Evolutionary conservation across 2,797 vertebrate species (phyloP), one percentile per base, ranked within the genome.

Genomic region (Pseudotriccus pelzelni): DNA sequence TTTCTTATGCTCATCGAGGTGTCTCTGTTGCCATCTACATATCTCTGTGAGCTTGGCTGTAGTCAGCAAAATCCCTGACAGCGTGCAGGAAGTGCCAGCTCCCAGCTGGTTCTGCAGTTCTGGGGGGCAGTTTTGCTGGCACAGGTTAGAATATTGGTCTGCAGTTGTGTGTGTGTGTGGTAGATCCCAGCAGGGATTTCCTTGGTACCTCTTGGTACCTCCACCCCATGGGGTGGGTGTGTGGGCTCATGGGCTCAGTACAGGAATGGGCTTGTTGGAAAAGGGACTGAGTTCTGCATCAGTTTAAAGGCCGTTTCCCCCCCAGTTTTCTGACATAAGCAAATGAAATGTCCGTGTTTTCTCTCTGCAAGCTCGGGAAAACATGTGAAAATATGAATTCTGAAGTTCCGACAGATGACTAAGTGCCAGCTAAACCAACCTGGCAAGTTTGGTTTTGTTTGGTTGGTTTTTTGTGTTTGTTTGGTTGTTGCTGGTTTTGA

Each of bases 201-300:
- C 52, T 15, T 30, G 24, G 27, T 44, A 7, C 15, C 5, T 60
- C 37, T 28, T 24, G 62, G 23, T 22, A 34, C 30, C 41, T 34
- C 6, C 55, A 14, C 7, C 12, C 37, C 5, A 7, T 18, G 1
- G 34, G 17, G 36, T 5, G 16, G 3, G 5, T 2, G 2, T 50
- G 34, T 47, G 53, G 24, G 10, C n/a, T 21, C 7, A 16, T 15
- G 18, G 20, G 15, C 25, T 62, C 60, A 25, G 16, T 4, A 12
- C 0, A 2, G 19, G 55, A 21, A 21, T 5, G 12, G n/a, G 5
- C 9, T 3, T 2, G 34, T 17, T 10, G 30, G 68, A 47, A 62
- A 30, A 37, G 41, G 8, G 18, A 37, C 6, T 44, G 14, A 14
- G 14, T 28, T 36, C 10, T 10, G 7, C 14, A 19, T 17, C 44